Percentiles rank a stretch among this genome's conserved stretches.
Evolutionary conservation across 2,113 vertebrate species (phyloP).

Genomic region (Sorex fumeus): DNA sequence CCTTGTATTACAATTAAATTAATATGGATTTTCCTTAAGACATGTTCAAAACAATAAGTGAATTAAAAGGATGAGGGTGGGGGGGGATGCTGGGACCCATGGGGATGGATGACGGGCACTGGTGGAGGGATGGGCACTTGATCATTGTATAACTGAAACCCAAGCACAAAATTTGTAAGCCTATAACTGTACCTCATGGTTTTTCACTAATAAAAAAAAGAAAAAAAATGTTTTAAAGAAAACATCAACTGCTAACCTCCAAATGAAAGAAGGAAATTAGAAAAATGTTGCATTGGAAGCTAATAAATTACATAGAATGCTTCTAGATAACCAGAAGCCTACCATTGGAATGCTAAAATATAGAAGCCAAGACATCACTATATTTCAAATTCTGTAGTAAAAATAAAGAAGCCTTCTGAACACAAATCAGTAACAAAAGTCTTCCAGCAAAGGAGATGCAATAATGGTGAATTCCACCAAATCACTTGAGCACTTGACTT

Average conservation of each 20-base stretch:
- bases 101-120: no score
- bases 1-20: no score
- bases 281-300: background rate
- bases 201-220: no score
- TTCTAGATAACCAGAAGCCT: background rate
- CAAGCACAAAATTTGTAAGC: no score
- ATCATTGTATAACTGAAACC: no score
- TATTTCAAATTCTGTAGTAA: slow-evolving; percentile 56
- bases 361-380: background rate
- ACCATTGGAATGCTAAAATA: background rate
- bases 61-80: no score
- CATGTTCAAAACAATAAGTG: background rate
- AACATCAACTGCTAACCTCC: background rate
- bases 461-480: background rate
- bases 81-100: no score
- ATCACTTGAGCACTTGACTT: no score
- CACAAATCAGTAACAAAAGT: background rate
- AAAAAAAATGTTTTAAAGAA: background rate
- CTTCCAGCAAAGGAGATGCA: background rate
- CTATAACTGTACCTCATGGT: no score
- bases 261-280: slow-evolving; percentile 10
- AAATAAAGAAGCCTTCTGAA: background rate
- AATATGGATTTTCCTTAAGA: background rate
- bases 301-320: background rate
- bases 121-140: no score